These are phyloP conservation scores for Diplolepis rosae DNA, from an alignment of 2,888 invertebrate genomes.

Conservation along the genomic window DNA sequence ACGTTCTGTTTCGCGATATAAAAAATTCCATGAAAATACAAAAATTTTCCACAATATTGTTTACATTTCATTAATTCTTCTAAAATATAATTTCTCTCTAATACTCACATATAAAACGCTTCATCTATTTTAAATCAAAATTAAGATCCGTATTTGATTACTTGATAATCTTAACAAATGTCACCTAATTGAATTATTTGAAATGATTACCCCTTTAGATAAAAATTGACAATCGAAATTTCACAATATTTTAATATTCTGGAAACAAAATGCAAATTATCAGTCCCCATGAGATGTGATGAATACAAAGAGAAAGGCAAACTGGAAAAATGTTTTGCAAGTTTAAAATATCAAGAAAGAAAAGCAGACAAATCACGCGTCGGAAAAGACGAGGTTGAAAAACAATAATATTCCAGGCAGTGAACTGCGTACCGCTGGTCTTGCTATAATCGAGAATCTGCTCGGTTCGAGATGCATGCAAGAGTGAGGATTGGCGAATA, in stretches of 20 bases:
- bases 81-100: too few relatives aligned
- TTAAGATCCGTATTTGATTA: too few relatives aligned
- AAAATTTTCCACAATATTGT: too few relatives aligned
- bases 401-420: conserved; percentile 46
- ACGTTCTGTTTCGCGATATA: not conserved
- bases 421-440: conserved; percentile 37
- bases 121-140: too few relatives aligned
- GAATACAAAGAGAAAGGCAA: not conserved
- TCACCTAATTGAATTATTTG: too few relatives aligned
- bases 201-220: too few relatives aligned
- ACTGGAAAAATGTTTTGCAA: not conserved
- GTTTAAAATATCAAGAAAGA: conserved; percentile 6
- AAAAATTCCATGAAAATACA: too few relatives aligned
- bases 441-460: conserved; percentile 47
- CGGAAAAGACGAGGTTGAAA: conserved; percentile 43
- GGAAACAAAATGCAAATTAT: not conserved
- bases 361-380: conserved; percentile 33
- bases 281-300: not conserved
- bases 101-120: too few relatives aligned
- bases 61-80: not conserved
- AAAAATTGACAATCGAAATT: not conserved
- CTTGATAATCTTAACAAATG: too few relatives aligned
- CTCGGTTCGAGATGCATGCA: conserved; percentile 23
- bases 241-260: not conserved
- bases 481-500: conserved; percentile 31